Base-by-base conservation (phyloP, 1,140 invertebrate species). In the Akabosia matsudoensis region DNA sequence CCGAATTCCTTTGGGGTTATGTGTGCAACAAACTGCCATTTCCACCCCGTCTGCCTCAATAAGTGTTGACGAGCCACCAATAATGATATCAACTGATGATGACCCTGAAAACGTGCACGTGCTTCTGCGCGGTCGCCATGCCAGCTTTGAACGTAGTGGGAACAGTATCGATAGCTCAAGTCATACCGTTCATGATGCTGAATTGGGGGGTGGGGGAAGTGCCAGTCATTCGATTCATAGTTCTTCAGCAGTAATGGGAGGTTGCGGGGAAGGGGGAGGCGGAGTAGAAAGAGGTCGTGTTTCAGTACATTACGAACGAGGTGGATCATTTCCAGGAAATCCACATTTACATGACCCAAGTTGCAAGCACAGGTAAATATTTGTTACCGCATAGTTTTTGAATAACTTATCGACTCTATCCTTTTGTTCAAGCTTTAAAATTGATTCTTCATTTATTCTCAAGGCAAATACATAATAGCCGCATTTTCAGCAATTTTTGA, bases 1-100 rank as follows among this genome's bases (percentile, higher is more conserved):
- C 24, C 3, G 79, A 30, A 73, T 78, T 24, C 79, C 79, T 51
- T 37, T 79, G 0, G 79, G 76, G 33, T 28, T 78, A 18, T 80
- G 80, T 37, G 45, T 72, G 2, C 80, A 81, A 37, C 80, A 81
- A 54, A 79, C 80, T 1, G 78, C 78, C 0, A 24, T 79, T 13
- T 81, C 78, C 34, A 81, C 78, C 16, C 78, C 80, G 0, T 24
- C 64, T 13, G 52, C 64, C 10, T 81, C 80, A 16, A 70, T 81
- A 3, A 77, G 76, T 16, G 76, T 79, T 14, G 80, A 81, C 18
- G 80, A 81, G 30, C 76, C 80, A 1, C 75, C 78, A 7, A 76
- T 79, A 1, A 77, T 79, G 73, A 77, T 79, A 16, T 81, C 80
- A 24, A 79, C 80, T 1, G 80, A 81, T 28, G 80, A 81, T 14